Evolutionary conservation across 92 coral and sea anemone genomes (phyloP), one percentile per base, ranked within the genome.

Genomic region (Siderastrea siderea): DNA sequence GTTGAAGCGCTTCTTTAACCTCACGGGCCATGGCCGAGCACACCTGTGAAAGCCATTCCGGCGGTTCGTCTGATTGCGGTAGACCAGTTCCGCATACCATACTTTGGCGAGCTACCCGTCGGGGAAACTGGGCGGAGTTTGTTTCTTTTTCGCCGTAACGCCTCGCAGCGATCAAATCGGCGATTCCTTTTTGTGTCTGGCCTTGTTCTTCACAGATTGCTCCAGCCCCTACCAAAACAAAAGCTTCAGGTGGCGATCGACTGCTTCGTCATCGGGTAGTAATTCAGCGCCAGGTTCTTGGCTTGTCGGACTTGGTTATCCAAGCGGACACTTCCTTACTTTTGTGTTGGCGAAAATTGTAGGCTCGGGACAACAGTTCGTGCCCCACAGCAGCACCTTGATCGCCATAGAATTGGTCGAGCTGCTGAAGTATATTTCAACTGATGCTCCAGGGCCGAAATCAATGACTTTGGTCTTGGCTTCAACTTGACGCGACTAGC

Each of bases 111-210:
- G 75, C 75, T 55, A 75, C 61, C 48, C 65, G 14, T 71, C 49
- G 11, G 66, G 89, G 64, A 38, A 65, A 16, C 54, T 44, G 83
- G 57, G 71, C 47, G 78, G 12, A 71, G 69, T 54, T 43, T 48
- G 73, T 7, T 70, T 92, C 88, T 38, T 88, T 88, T 66, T 89
- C 95, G 61, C 95, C 92, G 78, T 88, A 88, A 51, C 90, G 51
- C 6, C 81, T 90, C 54, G 95, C 80, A 16, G 71, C 72, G 50
- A 92, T 89, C 14, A 92, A 19, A 13, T 79, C 83, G 3, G 81
- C 74, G 64, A 45, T 51, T 92, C 95, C 65, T 89, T 92, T 55
- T 80, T 83, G 66, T 92, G 90, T 15, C 95, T 81, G 57, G 92
- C 87, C 71, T 92, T 84, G 51, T 92, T 90, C 57, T 92, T 88